phyloP scores from a whole-genome alignment of 2,113 vertebrate genomes.

The Brienomyrus longianalis region DNA sequence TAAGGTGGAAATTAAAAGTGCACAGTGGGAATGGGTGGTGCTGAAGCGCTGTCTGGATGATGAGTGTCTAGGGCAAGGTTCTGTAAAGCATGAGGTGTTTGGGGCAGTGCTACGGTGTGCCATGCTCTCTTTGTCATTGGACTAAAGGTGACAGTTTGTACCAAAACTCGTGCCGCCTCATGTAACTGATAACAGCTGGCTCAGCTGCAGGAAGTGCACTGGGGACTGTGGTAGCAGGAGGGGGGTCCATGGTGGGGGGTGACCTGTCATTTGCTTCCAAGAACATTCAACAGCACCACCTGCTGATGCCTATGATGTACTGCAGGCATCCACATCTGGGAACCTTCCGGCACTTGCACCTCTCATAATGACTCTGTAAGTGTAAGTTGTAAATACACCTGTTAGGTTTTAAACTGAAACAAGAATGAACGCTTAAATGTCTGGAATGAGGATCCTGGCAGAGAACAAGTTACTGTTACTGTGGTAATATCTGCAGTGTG shows the following conservation, averaged over 20 bases:
- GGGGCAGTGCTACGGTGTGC: not conserved
- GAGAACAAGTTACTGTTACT: not conserved
- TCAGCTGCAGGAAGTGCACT: not conserved
- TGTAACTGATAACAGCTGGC: not conserved
- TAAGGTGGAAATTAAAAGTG: not conserved
- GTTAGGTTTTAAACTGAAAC: not conserved
- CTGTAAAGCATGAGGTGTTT: not conserved
- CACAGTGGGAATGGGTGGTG: not conserved
- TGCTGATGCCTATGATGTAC: not conserved
- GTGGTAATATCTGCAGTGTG: not conserved
- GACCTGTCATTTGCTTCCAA: not conserved
- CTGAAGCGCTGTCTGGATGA: not conserved
- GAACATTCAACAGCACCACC: constrained; percentile 1
- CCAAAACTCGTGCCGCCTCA: not conserved
- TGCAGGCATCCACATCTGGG: not conserved
- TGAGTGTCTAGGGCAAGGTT: not conserved
- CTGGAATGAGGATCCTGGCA: not conserved
- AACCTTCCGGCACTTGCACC: not conserved
- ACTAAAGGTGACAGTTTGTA: not conserved
- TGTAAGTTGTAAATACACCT: not conserved
- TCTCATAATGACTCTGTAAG: not conserved
- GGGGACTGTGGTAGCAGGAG: not conserved
- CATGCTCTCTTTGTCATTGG: not conserved
- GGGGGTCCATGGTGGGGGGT: not conserved
- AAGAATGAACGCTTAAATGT: not conserved